Percentiles rank a stretch among this genome's conserved stretches.
Evolutionary conservation across 2,113 vertebrate species (phyloP).

Genomic region (Ctenodactylus gundi): DNA sequence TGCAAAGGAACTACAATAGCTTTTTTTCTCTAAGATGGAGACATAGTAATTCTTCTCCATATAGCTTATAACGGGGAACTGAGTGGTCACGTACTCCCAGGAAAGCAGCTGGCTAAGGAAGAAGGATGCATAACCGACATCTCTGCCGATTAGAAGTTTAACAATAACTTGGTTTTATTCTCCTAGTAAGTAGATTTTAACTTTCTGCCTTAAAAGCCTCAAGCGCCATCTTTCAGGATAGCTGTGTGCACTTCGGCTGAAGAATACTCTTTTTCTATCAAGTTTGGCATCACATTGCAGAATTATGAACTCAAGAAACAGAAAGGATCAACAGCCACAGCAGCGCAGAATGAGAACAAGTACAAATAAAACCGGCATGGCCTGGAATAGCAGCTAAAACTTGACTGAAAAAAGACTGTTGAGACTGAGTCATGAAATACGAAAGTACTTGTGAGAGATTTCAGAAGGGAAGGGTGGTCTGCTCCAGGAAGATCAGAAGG

Average conservation of each 20-base stretch:
- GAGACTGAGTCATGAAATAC: neutral
- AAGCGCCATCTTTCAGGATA: neutral
- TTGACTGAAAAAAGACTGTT: neutral
- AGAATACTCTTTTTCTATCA: neutral
- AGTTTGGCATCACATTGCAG: neutral
- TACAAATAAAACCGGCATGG: neutral
- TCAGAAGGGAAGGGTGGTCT: neutral
- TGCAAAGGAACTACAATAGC: neutral
- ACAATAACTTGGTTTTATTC: neutral
- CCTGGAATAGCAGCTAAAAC: neutral
- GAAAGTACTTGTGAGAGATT: neutral
- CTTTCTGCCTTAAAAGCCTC: neutral
- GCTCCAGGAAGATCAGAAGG: neutral
- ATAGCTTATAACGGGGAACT: neutral
- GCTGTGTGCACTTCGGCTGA: neutral
- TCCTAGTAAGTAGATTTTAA: neutral
- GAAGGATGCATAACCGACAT: neutral
- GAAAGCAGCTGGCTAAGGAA: neutral
- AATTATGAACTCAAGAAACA: neutral
- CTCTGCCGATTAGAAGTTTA: neutral
- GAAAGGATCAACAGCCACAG: neutral
- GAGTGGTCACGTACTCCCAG: neutral
- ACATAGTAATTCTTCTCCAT: conserved; percentile 31
- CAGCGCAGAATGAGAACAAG: neutral
- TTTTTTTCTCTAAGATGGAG: neutral